Evolutionary conservation across 2,888 invertebrate genomes (phyloP), one percentile per base, ranked within the genome.

Genomic region (Lasioglossum morio): DNA sequence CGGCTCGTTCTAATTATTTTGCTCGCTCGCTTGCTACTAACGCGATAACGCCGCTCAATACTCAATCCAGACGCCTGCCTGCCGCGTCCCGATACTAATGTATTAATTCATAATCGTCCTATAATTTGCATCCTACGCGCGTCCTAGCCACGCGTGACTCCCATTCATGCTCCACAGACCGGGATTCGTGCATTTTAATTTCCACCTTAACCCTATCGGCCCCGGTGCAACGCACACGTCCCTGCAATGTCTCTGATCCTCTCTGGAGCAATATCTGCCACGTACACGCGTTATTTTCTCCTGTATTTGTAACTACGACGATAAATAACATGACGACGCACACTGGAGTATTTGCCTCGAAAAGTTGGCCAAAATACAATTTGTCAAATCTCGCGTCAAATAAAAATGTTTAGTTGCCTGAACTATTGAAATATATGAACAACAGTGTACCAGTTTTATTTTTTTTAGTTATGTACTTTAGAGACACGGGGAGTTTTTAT

Each of bases 21-120:
- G 93, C 92, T 91, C 91, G 91, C 89, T 92, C 91, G 90, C 89
- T 92, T 88, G 92, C 91, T 89, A 90, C 90, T 93, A 93, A 93
- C 89, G 87, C 88, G 92, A 93, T 93, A 93, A 93, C 92, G 89
- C 60, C 79, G 84, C 82, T 85, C 87, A 77, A 88, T 92, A 90
- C 89, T 90, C 82, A 79, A 77, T 75, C 53, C 74, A 79, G 84
- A 89, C 79, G 89, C 89, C 88, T 89, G 34, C 23, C 66, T 66
- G 92, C 82, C 74, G 69, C 87, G 78, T 79, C 37, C 85, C 85
- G 90, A 92, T 91, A 90, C 87, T 88, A 88, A 91, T 89, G 87
- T 85, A 89, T 92, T 92, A 92, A 92, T 92, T 92, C 92, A 89
- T 92, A 92, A 66, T 66, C 86, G 80, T 78, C 57, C 85, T 84